Conservation (phyloP, 2,797 vertebrate species). For the Falco peregrinus region DNA sequence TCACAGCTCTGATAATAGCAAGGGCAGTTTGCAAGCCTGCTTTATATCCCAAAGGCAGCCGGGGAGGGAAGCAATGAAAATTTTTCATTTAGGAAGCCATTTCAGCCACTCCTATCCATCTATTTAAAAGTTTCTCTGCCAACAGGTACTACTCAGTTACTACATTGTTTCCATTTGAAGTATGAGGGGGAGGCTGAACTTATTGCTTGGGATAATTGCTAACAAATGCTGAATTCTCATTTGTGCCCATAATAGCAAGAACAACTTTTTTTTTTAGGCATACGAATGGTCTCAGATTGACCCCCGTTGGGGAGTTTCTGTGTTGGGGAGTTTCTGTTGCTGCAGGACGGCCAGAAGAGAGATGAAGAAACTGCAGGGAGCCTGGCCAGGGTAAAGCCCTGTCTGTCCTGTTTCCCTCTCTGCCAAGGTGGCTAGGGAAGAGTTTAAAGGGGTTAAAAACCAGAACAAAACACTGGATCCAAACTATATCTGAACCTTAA, state of each 20-base stretch:
- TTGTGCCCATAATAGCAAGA: background rate
- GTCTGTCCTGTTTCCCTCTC: background rate
- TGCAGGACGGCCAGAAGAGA: background rate
- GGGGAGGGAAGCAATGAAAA: background rate
- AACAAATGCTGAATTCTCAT: constrained; percentile 33
- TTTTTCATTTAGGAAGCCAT: background rate
- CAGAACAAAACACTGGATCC: background rate
- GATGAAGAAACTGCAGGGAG: background rate
- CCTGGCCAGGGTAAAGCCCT: background rate
- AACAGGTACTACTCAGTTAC: constrained; percentile 12
- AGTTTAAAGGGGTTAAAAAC: background rate
- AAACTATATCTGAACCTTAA: background rate
- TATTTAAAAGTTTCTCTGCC: background rate
- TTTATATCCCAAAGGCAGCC: background rate
- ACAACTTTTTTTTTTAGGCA: background rate
- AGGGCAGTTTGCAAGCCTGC: background rate
- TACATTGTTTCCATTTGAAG: background rate
- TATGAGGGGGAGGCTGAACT: background rate
- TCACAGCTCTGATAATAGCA: background rate
- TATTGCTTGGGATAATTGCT: constrained; percentile 12
- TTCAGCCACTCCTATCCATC: background rate
- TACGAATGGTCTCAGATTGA: background rate
- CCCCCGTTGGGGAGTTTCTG: background rate
- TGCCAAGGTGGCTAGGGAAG: background rate
- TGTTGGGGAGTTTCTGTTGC: background rate